These are phyloP conservation scores for Tenthredo livida DNA, from an alignment of 2,888 invertebrate genomes.

Conservation along the genomic window DNA sequence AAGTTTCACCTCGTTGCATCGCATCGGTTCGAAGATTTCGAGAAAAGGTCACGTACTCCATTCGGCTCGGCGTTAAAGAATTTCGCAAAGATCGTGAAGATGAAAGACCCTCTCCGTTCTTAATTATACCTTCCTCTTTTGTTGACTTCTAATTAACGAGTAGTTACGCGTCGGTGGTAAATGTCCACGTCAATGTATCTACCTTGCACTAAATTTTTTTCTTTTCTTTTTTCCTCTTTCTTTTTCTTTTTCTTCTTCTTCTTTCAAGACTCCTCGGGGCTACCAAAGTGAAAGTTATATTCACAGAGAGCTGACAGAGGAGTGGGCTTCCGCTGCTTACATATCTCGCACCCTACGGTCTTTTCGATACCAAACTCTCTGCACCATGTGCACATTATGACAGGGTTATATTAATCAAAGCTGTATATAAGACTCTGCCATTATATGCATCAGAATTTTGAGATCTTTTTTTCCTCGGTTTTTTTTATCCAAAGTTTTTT, in stretches of 20 bases:
- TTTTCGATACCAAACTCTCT: background rate
- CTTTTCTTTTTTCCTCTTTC: background rate
- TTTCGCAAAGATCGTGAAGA: conserved; percentile 3
- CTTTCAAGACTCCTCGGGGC: conserved; percentile 6
- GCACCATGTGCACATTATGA: background rate
- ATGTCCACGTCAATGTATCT: background rate
- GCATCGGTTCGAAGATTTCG: conserved; percentile 55
- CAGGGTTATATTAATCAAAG: background rate
- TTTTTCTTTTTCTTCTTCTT: too few relatives aligned
- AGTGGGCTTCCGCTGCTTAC: background rate
- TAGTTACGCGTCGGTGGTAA: conserved; percentile 25
- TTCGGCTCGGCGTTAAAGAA: conserved; percentile 23
- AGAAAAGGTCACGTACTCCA: background rate
- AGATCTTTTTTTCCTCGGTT: too few relatives aligned
- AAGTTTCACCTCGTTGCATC: conserved; percentile 39
- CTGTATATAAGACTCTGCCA: background rate
- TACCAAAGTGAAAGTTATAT: conserved; percentile 43
- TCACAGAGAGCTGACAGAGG: background rate
- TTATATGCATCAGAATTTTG: background rate
- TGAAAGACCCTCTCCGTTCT: background rate
- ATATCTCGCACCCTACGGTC: background rate
- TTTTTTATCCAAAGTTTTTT: background rate
- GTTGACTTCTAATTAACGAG: conserved; percentile 45
- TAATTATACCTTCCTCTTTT: conserved; percentile 40
- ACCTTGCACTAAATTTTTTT: background rate